These are phyloP conservation scores for Thalassophryne amazonica DNA, from an alignment of 2,797 vertebrate genomes.

Conservation along the genomic window DNA sequence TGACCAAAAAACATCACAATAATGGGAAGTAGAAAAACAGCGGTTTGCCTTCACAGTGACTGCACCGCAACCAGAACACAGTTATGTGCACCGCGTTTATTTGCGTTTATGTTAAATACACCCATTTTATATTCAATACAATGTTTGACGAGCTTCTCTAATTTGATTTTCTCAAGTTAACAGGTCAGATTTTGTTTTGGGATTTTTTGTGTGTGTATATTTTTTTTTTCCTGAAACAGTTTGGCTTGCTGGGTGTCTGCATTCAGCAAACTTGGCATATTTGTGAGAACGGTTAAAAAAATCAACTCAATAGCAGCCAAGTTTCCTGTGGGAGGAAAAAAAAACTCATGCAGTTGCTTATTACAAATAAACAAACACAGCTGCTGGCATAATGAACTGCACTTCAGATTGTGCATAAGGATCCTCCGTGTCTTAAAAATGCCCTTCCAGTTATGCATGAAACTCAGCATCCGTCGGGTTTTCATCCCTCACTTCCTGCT, in stretches of 20 bases:
- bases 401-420: constrained; percentile 42
- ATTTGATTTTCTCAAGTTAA: constrained; percentile 1
- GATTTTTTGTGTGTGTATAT: constrained; percentile 17
- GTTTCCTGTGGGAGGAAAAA: constrained; percentile 40
- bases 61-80: background rate
- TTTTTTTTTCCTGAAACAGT: constrained; percentile 17
- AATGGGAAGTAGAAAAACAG: background rate
- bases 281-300: constrained; percentile 30
- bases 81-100: background rate
- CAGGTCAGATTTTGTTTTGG: constrained; percentile 9
- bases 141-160: background rate
- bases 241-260: constrained; percentile 8
- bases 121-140: too few species aligned
- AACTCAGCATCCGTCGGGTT: constrained; percentile 8
- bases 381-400: constrained; percentile 55
- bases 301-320: constrained; percentile 24
- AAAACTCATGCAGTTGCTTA: constrained; percentile 51
- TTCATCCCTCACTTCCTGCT: constrained; percentile 36
- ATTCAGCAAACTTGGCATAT: constrained; percentile 19
- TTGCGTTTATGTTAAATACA: background rate
- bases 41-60: background rate
- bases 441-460: constrained; percentile 10
- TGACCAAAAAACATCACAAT: background rate
- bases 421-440: constrained; percentile 17
- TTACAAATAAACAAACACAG: constrained; percentile 70